Base-by-base conservation (phyloP, 2,797 vertebrate species). In the Miichthys miiuy region DNA sequence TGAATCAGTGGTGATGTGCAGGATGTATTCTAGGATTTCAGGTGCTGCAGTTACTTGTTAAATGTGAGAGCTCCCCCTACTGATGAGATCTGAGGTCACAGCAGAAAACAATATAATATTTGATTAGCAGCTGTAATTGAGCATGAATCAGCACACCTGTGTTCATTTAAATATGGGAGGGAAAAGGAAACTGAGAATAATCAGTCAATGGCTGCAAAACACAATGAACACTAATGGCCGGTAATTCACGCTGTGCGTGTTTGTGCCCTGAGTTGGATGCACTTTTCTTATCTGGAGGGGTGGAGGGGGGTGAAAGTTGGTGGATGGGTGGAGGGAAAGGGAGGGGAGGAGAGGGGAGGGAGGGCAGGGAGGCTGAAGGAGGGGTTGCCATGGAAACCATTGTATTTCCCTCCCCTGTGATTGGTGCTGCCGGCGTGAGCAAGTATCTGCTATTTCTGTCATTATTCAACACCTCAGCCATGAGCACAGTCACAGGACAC, bases 401-500 rank as follows among this genome's bases (percentile, higher is more conserved):
- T 95, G 92, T 95, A 93, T 93, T 93, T 91, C 77, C 90, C 87
- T 91, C 83, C 82, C 51, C 79, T 82, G 91, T 92, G 93, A 95
- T 95, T 95, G 93, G 94, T 92, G 91, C 84, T 89, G 90, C 91
- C 76, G 88, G 90, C 85, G 82, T 90, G 91, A 94, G 93, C 90
- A 93, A 93, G 90, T 87, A 91, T 91, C 84, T 91, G 93, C 94
- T 95, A 95, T 95, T 95, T 95, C 86, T 91, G 90, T 94, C 92
- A 92, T 94, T 92, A 93, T 94, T 92, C 91, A 94, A 93, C 93
- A 93, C 92, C 90, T 94, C 90, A 91, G 90, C 90, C 91, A 84
- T 18, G 62, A 88, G 83, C 79, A 13, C 65, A 90, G 90, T 92
- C 90, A 92, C 91, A 94, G 85, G 88, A 23, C n/a, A 62, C n/a